Conservation (phyloP, 2,888 invertebrate species). For the Patella pellucida region DNA sequence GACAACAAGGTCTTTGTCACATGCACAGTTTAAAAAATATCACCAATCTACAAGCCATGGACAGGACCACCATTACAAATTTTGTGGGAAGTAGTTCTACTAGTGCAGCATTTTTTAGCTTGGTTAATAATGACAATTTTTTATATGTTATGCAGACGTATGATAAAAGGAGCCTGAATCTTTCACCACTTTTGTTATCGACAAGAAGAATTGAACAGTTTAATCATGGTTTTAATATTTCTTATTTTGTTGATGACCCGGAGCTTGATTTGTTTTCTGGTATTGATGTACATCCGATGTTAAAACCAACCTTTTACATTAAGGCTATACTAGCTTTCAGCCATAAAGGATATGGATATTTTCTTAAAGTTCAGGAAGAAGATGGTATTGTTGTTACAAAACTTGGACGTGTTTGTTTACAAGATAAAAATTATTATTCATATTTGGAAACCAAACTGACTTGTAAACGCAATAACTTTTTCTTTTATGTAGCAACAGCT, state of each 20-base stretch:
- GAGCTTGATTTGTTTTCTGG: slow-evolving; percentile 19
- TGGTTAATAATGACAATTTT: not conserved
- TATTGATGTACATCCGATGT: slow-evolving; percentile 16
- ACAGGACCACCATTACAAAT: slow-evolving; percentile 7
- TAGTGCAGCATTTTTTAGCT: slow-evolving; percentile 22
- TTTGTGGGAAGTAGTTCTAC: slow-evolving; percentile 33
- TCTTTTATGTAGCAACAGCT: slow-evolving; percentile 41
- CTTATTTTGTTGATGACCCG: slow-evolving; percentile 11
- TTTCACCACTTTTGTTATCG: slow-evolving; percentile 39
- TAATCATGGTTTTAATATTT: slow-evolving; percentile 12
- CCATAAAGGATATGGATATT: slow-evolving; percentile 55
- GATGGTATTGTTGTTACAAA: slow-evolving; percentile 46
- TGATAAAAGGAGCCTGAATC: slow-evolving; percentile 33
- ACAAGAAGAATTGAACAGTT: slow-evolving; percentile 24
- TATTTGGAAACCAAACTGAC: slow-evolving; percentile 66
- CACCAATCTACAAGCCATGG: slow-evolving; percentile 19
- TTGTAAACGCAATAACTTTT: slow-evolving; percentile 36
- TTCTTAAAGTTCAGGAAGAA: slow-evolving; percentile 56
- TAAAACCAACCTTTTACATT: slow-evolving; percentile 37
- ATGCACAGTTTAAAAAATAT: slow-evolving; percentile 37
- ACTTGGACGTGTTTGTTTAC: slow-evolving; percentile 64
- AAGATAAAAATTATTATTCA: slow-evolving; percentile 59
- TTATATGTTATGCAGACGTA: slow-evolving; percentile 46
- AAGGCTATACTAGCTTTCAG: slow-evolving; percentile 62
- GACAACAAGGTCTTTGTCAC: slow-evolving; percentile 43